Evolutionary conservation across 2,797 vertebrate species (phyloP), one percentile per base, ranked within the genome.

Genomic region (Anas bahamensis): DNA sequence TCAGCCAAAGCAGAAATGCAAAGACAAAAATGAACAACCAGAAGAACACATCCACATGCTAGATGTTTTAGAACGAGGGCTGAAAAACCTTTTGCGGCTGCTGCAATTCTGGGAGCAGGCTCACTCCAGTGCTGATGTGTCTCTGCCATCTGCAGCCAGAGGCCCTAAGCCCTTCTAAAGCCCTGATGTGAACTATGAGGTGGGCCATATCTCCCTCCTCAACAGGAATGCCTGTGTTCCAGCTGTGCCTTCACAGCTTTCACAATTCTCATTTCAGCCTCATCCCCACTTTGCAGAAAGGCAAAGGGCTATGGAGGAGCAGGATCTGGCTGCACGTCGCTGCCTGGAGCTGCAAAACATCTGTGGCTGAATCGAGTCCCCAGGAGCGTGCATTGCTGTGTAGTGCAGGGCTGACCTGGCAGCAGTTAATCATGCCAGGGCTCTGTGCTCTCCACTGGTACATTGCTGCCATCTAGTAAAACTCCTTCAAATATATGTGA

Each of bases 381-480:
- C 21, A 22, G 35, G 18, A 11, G 23, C 5, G 53, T 26, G 22
- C 41, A 11, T 19, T 10, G 26, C 35, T 24, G 17, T 0, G 0
- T 29, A 52, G 29, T 44, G 33, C 44, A 18, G 42, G 44, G 86
- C 73, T 83, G 48, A 59, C 26, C 52, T 28, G n/a, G 18, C 10
- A 19, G 23, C 14, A 33, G 50, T n/a, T 11, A 31, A 55, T 33
- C 26, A 5, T 6, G 22, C 55, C 35, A 39, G 60, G 41, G 7
- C 64, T 29, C 55, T 56, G 28, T 6, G 11, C 44, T 35, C 3
- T 0, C 11, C 26, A 2, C 9, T 3, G 17, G 5, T 13, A 28
- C 2, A 0, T 13, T 21, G 59, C 39, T 66, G 46, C 33, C 68
- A 42, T 35, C 41, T 28, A 29, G 26, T 46, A 68, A n/a, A 39